Evolutionary conservation across 1,140 invertebrate genomes (phyloP).

Genomic region (Adelges cooleyi): DNA sequence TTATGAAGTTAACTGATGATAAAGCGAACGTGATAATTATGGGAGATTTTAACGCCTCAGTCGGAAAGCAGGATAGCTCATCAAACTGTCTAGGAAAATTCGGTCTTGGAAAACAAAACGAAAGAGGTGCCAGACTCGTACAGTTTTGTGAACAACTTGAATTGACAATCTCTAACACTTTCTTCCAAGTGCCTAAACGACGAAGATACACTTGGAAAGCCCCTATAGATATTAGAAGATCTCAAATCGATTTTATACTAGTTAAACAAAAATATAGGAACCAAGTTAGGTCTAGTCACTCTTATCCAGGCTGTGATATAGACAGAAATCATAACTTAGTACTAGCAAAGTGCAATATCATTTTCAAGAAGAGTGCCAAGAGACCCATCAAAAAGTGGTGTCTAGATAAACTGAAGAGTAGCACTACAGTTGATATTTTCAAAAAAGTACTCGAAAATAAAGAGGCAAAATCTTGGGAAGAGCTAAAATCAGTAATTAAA

Average conservation of each 20-base stretch:
- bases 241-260: constrained; percentile 38
- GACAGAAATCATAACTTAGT: constrained; percentile 36
- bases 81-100: constrained; percentile 27
- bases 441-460: constrained; percentile 2
- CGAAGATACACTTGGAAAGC: constrained; percentile 37
- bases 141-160: constrained; percentile 37
- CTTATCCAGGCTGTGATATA: constrained; percentile 31
- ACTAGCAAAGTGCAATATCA: constrained; percentile 29
- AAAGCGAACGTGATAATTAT: constrained; percentile 32
- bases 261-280: constrained; percentile 36
- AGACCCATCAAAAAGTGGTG: neutral
- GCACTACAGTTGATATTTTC: neutral
- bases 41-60: constrained; percentile 36
- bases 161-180: constrained; percentile 35
- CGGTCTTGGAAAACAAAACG: constrained; percentile 35
- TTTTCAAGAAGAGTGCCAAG: constrained; percentile 5
- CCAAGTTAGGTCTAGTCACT: constrained; percentile 34
- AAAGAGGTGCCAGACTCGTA: constrained; percentile 34
- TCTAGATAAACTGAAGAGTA: constrained; percentile 11
- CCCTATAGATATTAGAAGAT: constrained; percentile 35
- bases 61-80: constrained; percentile 29
- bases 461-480: constrained; percentile 23
- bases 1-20: constrained; percentile 27
- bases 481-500: neutral
- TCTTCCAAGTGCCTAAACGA: constrained; percentile 35